phyloP scores from a whole-genome alignment of 2,888 invertebrate genomes.

The Danaus chrysippus region DNA sequence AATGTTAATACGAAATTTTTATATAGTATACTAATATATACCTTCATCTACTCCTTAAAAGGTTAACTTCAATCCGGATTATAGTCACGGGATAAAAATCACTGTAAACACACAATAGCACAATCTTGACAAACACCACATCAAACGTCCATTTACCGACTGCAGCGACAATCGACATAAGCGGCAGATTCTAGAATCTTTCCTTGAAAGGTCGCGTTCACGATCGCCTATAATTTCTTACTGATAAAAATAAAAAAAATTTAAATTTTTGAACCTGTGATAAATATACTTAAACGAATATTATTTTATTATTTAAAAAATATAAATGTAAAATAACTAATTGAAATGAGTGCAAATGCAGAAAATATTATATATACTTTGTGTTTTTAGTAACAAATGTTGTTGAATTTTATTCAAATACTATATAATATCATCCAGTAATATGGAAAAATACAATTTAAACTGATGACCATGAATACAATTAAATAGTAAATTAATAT shows the following conservation, averaged over 20 bases:
- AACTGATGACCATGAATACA: no score
- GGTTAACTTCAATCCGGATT: conserved; percentile 70
- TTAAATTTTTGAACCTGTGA: neutral
- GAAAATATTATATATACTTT: no score
- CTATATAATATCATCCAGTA: no score
- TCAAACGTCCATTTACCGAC: conserved; percentile 83
- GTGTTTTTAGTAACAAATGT: no score
- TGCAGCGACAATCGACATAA: conserved; percentile 72
- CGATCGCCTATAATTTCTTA: conserved; percentile 47
- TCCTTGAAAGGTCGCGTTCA: conserved; percentile 39
- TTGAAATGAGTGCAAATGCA: no score
- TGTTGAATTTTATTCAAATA: no score
- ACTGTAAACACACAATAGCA: conserved; percentile 82
- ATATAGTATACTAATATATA: conserved; percentile 47
- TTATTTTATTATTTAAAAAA: no score
- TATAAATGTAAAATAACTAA: no score
- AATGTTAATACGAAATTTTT: conserved; percentile 38
- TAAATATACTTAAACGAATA: neutral
- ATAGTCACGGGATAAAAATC: conserved; percentile 66
- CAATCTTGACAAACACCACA: conserved; percentile 83
- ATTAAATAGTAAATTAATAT: no score
- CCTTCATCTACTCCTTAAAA: conserved; percentile 84
- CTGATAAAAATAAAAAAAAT: neutral
- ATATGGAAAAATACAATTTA: no score
- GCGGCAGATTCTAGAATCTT: conserved; percentile 63